Conservation (phyloP, 1,140 invertebrate species). For the Anadara kagoshimensis region DNA sequence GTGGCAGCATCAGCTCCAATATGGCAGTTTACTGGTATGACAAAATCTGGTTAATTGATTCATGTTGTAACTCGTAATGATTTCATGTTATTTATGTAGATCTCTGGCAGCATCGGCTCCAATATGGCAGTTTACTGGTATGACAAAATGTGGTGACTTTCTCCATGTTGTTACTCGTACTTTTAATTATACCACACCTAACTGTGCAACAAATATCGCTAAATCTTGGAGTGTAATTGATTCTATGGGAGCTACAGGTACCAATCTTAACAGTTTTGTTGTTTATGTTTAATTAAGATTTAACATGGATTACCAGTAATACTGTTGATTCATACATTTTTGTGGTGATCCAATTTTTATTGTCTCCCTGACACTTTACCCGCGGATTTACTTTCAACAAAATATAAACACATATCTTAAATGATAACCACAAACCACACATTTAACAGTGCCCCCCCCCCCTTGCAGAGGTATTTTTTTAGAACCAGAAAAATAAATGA, state of each 20-base stretch:
- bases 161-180: conserved; percentile 86
- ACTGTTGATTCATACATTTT: too few species aligned
- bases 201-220: conserved; percentile 84
- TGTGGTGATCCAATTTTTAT: too few species aligned
- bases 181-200: conserved; percentile 78
- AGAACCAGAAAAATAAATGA: too few species aligned
- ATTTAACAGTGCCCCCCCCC: too few species aligned
- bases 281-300: too few species aligned
- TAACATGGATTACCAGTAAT: too few species aligned
- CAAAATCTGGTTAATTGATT: conserved; percentile 83
- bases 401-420: too few species aligned
- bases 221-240: conserved; percentile 87
- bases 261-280: too few species aligned
- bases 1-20: conserved; percentile 97
- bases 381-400: too few species aligned
- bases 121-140: conserved; percentile 89
- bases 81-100: conserved; percentile 69
- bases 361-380: too few species aligned
- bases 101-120: conserved; percentile 96
- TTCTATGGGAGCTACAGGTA: conserved; percentile 74
- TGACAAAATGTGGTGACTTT: conserved; percentile 88
- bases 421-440: too few species aligned
- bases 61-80: neutral
- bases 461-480: too few species aligned
- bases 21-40: conserved; percentile 88